Conservation (phyloP, 2,797 vertebrate species). For the Pangasius mekongensis region DNA sequence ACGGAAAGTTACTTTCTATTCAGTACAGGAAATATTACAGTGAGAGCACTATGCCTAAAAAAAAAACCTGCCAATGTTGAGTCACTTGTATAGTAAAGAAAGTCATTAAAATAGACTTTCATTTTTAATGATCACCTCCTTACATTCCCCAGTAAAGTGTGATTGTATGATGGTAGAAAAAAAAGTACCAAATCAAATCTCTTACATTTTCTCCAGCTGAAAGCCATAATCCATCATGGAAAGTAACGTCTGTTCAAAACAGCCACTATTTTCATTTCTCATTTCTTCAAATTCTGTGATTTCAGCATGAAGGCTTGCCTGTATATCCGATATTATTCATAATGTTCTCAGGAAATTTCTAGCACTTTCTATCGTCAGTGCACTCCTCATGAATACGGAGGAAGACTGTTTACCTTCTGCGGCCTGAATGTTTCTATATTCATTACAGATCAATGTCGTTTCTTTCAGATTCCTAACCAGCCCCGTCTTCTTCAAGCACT, state of each 20-base stretch:
- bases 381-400: background rate
- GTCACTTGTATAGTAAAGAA: background rate
- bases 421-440: background rate
- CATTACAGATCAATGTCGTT: conserved; percentile 33
- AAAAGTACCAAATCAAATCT: background rate
- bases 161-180: background rate
- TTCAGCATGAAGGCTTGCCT: background rate
- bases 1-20: background rate
- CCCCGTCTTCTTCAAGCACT: background rate
- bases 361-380: background rate
- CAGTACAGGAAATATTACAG: background rate
- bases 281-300: background rate
- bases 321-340: background rate
- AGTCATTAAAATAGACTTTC: background rate
- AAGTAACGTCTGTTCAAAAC: background rate
- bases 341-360: background rate
- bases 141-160: background rate
- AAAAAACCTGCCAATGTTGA: background rate
- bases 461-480: background rate
- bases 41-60: background rate
- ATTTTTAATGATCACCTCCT: background rate
- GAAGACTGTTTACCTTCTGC: background rate
- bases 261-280: background rate
- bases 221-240: background rate
- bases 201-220: background rate